Conservation (phyloP, 2,888 invertebrate genomes). For the Agonum fuliginosum region DNA sequence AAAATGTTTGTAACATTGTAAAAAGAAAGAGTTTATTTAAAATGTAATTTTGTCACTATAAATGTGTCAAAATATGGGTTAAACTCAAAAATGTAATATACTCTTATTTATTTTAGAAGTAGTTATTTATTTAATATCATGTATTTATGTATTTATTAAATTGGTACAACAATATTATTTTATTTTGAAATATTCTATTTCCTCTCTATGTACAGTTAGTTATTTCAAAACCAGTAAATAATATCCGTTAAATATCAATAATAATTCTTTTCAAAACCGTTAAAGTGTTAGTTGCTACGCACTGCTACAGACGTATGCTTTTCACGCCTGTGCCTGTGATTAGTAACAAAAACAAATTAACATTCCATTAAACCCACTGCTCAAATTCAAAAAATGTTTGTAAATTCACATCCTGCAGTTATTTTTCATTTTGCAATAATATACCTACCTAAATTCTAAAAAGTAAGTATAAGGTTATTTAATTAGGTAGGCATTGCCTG, state of each 20-base stretch:
- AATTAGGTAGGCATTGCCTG: too few relatives aligned
- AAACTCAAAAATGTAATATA: neutral
- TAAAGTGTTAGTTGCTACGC: slow-evolving; percentile 20
- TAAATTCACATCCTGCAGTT: too few relatives aligned
- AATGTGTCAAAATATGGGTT: slow-evolving; percentile 4
- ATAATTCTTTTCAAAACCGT: neutral
- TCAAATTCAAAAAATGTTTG: too few relatives aligned
- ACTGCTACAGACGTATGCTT: neutral
- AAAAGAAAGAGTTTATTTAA: slow-evolving; percentile 15
- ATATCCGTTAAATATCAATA: neutral
- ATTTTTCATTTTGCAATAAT: too few relatives aligned
- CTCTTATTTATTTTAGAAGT: neutral
- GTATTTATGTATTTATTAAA: slow-evolving; percentile 10
- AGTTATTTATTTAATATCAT: neutral
- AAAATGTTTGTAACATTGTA: neutral
- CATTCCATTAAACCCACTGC: too few relatives aligned
- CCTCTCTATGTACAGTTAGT: neutral
- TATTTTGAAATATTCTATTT: neutral
- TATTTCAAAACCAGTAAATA: neutral
- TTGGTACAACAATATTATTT: neutral
- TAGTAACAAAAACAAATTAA: too few relatives aligned
- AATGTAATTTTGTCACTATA: neutral
- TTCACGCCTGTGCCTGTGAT: neutral
- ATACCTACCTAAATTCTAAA: too few relatives aligned
- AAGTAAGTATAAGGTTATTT: too few relatives aligned